Conservation (phyloP, 92 coral and sea anemone species). For the Bergia puertoricense region DNA sequence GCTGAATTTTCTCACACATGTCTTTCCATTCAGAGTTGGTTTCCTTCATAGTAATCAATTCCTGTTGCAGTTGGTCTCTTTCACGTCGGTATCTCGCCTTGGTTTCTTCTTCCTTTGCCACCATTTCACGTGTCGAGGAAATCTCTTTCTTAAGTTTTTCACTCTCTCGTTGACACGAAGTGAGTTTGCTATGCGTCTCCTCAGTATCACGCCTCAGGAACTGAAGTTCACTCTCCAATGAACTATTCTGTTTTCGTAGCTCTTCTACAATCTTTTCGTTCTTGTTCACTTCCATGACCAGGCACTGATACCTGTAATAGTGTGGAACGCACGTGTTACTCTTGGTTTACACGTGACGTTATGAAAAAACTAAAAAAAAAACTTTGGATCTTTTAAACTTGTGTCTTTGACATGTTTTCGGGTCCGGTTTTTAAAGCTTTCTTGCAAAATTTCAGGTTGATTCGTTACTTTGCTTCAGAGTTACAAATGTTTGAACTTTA, state of each 20-base stretch:
- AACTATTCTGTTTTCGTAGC: constrained; percentile 66
- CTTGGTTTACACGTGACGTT: too few species aligned
- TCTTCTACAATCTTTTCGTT: constrained; percentile 65
- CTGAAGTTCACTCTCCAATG: constrained; percentile 77
- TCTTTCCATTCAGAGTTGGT: constrained; percentile 88
- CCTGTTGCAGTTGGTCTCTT: constrained; percentile 72
- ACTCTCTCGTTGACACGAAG: constrained; percentile 78
- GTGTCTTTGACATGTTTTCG: too few species aligned
- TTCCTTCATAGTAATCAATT: constrained; percentile 74
- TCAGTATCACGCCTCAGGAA: constrained; percentile 76
- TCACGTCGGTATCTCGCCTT: constrained; percentile 63
- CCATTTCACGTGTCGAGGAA: constrained; percentile 54
- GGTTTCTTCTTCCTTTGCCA: constrained; percentile 62
- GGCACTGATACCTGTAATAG: constrained; percentile 35
- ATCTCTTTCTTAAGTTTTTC: constrained; percentile 62
- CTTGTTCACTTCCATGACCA: constrained; percentile 65
- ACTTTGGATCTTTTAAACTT: too few species aligned
- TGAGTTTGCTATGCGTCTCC: constrained; percentile 62
- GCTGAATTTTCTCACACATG: constrained; percentile 89
- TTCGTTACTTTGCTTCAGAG: too few species aligned
- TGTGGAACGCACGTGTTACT: neutral
- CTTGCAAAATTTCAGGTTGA: too few species aligned
- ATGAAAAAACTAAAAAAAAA: too few species aligned
- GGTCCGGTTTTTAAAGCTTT: too few species aligned
- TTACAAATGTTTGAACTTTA: too few species aligned